Percentiles rank a stretch among this genome's conserved stretches.
phyloP scores from a whole-genome alignment of 2,113 vertebrate genomes.

The Paedocypris sp. region DNA sequence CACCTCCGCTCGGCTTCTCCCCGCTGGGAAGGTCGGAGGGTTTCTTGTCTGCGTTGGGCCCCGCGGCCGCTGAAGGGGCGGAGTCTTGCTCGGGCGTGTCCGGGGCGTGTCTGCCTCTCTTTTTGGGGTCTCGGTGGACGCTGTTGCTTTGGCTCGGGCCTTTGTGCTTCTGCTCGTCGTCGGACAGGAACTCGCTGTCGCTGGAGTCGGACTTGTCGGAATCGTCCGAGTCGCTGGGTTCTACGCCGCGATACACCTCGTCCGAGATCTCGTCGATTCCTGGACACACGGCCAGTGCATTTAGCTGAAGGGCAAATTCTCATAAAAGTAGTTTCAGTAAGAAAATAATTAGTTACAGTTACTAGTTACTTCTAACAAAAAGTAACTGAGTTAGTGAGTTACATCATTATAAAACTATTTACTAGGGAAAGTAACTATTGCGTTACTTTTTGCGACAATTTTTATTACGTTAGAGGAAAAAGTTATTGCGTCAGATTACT shows the following conservation, averaged over 20 bases:
- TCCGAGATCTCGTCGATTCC: slow-evolving; percentile 95
- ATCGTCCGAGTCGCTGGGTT: slow-evolving; percentile 90
- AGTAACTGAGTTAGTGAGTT: no score
- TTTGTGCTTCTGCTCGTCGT: slow-evolving; percentile 85
- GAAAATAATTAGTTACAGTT: no score
- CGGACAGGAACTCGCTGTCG: slow-evolving; percentile 83
- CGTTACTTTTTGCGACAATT: no score
- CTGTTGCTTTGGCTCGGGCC: slow-evolving; percentile 73
- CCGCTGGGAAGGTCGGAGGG: slow-evolving; percentile 51
- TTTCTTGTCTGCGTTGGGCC: slow-evolving; percentile 60
- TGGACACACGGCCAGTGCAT: slow-evolving; percentile 38
- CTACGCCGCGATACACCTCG: slow-evolving; percentile 82
- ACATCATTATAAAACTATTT: no score
- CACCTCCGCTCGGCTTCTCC: slow-evolving; percentile 65
- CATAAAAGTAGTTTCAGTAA: no score
- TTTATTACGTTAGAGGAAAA: no score
- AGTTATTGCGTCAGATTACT: no score
- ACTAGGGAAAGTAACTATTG: no score
- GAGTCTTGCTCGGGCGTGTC: slow-evolving; percentile 71
- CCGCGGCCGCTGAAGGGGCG: slow-evolving; percentile 45
- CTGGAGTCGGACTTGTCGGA: slow-evolving; percentile 92
- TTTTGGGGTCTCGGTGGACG: slow-evolving; percentile 65
- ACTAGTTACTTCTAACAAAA: no score
- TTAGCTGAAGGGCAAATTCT: no score
- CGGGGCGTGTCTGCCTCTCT: slow-evolving; percentile 43